Base-by-base conservation (phyloP, 2,888 invertebrate genomes). In the Limulus polyphemus region DNA sequence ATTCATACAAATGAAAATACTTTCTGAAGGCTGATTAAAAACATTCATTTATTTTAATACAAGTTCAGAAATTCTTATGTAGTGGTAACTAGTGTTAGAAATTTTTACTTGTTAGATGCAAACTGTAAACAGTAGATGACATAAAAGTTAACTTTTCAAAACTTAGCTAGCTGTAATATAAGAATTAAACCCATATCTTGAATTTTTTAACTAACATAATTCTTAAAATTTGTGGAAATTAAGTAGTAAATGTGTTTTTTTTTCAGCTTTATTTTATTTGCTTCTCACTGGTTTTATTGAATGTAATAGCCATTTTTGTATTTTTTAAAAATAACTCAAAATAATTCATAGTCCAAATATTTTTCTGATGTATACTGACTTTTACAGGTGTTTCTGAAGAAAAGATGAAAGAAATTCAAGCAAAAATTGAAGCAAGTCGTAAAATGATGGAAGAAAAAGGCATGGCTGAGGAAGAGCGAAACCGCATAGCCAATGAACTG, bases 401-500 rank as follows among this genome's bases (percentile, higher is more conserved):
- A 66, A 77, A 78, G 68, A 77, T 79, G 76, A 72, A 72, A 10
- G 77, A 77, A 67, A 78, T 79, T 63, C 77, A 80, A 70, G 72
- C 74, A 1, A 75, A 76, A 69, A 78, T 81, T 57, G 78, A 77
- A 50, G 74, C 73, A 3, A 79, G 81, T 65, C 70, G 77, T 48
- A 71, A 72, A 60, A 72, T 74, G 65, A 69, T 81, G 67, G 77
- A 77, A 61, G 75, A 76, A 49, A 79, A 79, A 65, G 77, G 79
- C 65, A 76, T 81, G 74, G 78, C 74, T n/a, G 80, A 86, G 70
- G 85, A 84, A 57, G 83, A 85, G 69, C 79, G 77, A 65, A 74
- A 82, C 57, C 83, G 83, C 47, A 81, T 84, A 52, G 83, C 83
- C 58, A 81, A 81, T 1, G 80, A 83, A 46, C 83, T 78, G 51